Evolutionary conservation across 2,113 vertebrate species (phyloP).

Genomic region (Megaceryle maxima): DNA sequence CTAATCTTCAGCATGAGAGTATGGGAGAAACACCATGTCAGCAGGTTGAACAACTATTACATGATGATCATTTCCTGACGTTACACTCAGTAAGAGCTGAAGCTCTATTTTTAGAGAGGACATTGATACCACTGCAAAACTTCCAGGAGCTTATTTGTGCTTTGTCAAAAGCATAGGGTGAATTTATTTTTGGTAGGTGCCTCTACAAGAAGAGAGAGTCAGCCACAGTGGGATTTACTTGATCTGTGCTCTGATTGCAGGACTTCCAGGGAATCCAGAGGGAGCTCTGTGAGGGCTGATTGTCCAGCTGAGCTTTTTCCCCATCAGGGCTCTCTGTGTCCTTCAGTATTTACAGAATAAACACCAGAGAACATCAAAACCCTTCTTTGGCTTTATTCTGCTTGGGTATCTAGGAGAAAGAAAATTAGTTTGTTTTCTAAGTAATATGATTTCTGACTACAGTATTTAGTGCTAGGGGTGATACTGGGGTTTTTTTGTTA

Average conservation of each 20-base stretch:
- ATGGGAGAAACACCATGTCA: conserved; percentile 6
- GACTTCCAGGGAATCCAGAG: background rate
- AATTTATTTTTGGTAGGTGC: background rate
- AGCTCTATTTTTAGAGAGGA: background rate
- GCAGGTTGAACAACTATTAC: background rate
- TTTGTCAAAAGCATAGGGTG: background rate
- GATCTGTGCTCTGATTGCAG: background rate
- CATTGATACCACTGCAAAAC: background rate
- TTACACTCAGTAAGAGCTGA: background rate
- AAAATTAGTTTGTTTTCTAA: conserved; percentile 3
- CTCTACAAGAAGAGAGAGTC: background rate
- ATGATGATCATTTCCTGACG: background rate
- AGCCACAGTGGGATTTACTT: background rate
- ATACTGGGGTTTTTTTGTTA: background rate
- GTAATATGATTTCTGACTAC: conserved; percentile 24
- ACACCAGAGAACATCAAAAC: background rate
- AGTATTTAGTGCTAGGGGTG: background rate
- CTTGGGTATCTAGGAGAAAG: background rate
- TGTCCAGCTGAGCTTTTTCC: background rate
- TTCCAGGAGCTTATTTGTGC: background rate
- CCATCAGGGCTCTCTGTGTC: background rate
- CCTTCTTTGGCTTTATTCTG: background rate
- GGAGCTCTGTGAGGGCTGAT: background rate
- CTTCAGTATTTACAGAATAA: background rate
- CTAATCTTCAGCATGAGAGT: background rate